These are phyloP conservation scores for Avahi laniger DNA, from an alignment of 2,797 vertebrate species.

Conservation along the genomic window DNA sequence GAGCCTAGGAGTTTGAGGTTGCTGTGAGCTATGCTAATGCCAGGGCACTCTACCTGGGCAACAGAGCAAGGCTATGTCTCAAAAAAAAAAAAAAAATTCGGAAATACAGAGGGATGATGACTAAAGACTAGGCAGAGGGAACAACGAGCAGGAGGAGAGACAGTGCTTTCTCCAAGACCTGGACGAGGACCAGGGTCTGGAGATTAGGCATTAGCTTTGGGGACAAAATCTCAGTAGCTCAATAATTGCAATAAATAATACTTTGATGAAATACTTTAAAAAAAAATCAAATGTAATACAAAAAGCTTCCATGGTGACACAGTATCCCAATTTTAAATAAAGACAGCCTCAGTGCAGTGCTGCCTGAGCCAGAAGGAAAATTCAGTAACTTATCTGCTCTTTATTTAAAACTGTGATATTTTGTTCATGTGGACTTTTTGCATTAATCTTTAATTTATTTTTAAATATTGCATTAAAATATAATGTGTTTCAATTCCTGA, in stretches of 20 bases:
- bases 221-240: background rate
- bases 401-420: background rate
- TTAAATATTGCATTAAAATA: background rate
- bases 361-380: background rate
- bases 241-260: background rate
- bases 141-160: background rate
- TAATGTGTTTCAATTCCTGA: background rate
- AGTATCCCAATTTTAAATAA: background rate
- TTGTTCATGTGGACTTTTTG: background rate
- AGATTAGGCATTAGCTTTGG: background rate
- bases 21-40: no score
- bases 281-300: background rate
- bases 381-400: background rate
- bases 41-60: no score
- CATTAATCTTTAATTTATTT: background rate
- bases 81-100: background rate
- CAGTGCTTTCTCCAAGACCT: background rate
- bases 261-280: background rate
- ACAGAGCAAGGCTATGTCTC: no score
- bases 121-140: background rate
- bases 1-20: no score
- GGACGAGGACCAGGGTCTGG: background rate
- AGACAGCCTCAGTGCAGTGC: rapidly evolving
- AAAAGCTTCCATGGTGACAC: background rate
- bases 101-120: background rate